phyloP scores from a whole-genome alignment of 2,797 vertebrate genomes.

The Phoeniculus purpureus region DNA sequence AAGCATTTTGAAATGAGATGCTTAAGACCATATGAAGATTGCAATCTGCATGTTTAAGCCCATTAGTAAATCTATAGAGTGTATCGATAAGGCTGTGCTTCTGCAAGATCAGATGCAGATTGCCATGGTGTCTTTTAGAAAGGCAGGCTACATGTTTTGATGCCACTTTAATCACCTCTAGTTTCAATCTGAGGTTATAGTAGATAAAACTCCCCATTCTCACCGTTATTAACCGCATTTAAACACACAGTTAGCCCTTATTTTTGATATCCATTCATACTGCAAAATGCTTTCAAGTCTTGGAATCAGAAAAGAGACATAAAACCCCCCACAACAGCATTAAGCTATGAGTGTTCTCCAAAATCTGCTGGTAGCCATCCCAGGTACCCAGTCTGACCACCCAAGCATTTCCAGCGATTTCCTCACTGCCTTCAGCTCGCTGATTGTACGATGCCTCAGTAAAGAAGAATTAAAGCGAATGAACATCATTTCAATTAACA shows the following conservation, averaged over 20 bases:
- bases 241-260: neutral
- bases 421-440: neutral
- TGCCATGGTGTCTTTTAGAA: neutral
- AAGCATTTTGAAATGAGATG: neutral
- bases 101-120: neutral
- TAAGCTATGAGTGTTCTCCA: neutral
- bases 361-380: conserved; percentile 10
- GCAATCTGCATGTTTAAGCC: neutral
- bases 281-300: neutral
- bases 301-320: conserved; percentile 50
- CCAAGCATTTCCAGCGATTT: neutral
- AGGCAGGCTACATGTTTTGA: neutral
- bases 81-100: neutral
- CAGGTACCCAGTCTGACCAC: neutral
- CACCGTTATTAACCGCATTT: neutral
- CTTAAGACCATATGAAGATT: neutral
- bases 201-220: neutral
- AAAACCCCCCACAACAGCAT: neutral
- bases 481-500: conserved; percentile 23
- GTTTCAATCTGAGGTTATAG: neutral
- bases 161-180: neutral
- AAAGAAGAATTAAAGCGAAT: conserved; percentile 30
- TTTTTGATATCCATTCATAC: neutral
- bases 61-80: neutral
- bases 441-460: neutral